These are phyloP conservation scores for Crax fasciolata DNA, from an alignment of 2,797 vertebrate genomes.

Conservation along the genomic window DNA sequence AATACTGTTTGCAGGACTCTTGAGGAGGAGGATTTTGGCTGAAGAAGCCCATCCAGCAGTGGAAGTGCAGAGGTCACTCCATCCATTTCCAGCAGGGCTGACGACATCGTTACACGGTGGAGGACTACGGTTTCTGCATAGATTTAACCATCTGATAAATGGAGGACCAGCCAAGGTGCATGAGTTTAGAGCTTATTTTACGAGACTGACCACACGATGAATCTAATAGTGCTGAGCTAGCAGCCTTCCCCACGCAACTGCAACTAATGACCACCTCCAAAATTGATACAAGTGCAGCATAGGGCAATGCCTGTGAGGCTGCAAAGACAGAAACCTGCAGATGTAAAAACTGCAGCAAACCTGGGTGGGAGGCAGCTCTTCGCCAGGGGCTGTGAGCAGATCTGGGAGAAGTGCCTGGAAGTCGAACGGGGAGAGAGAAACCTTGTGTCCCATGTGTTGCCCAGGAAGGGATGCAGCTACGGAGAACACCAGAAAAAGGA, in stretches of 20 bases:
- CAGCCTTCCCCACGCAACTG: slow-evolving; percentile 14
- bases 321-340: neutral
- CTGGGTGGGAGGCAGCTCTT: neutral
- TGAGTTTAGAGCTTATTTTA: slow-evolving; percentile 25
- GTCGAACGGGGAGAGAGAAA: neutral
- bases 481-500: neutral
- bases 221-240: slow-evolving; percentile 29
- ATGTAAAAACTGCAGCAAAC: neutral
- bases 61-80: neutral
- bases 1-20: neutral
- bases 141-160: neutral
- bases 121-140: neutral
- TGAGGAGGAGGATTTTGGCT: neutral
- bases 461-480: neutral
- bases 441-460: neutral
- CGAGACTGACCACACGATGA: neutral
- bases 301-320: rapidly evolving
- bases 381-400: neutral
- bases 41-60: neutral
- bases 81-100: neutral
- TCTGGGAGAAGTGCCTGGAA: neutral
- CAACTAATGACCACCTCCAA: slow-evolving; percentile 7
- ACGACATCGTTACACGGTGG: rapidly evolving
- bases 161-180: neutral
- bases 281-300: neutral